phyloP scores from a whole-genome alignment of 53 echinoderm and acorn worm species.

The Antedon mediterranea region DNA sequence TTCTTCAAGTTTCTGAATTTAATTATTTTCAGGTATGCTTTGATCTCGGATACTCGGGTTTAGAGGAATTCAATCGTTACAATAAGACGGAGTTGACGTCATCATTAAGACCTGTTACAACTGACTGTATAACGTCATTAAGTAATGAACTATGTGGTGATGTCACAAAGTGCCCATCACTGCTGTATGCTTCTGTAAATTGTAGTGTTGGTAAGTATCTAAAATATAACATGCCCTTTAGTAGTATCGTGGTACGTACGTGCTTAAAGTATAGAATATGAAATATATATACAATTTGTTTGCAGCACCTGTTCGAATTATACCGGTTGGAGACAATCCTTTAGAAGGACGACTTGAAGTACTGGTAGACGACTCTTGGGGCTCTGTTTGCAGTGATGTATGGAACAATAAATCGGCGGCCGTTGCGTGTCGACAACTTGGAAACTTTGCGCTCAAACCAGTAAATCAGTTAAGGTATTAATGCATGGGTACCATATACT shows the following conservation, averaged over 20 bases:
- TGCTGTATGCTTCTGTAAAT: not conserved
- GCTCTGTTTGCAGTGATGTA: not conserved
- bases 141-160: too few relatives aligned
- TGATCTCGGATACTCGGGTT: not conserved
- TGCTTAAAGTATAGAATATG: too few relatives aligned
- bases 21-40: not conserved
- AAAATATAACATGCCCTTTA: too few relatives aligned
- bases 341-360: not conserved
- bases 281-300: not conserved
- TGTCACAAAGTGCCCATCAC: not conserved
- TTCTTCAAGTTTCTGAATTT: too few relatives aligned
- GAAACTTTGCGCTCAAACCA: not conserved
- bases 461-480: not conserved
- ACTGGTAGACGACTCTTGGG: not conserved
- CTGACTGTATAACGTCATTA: not conserved
- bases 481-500: too few relatives aligned
- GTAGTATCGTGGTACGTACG: too few relatives aligned
- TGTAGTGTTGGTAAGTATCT: not conserved
- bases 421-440: not conserved
- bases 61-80: not conserved
- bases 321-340: not conserved
- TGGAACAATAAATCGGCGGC: not conserved
- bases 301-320: not conserved
- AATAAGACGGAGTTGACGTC: not conserved
- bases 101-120: not conserved